phyloP scores from a whole-genome alignment of 2,888 invertebrate species.

The Ophion slaviceki region DNA sequence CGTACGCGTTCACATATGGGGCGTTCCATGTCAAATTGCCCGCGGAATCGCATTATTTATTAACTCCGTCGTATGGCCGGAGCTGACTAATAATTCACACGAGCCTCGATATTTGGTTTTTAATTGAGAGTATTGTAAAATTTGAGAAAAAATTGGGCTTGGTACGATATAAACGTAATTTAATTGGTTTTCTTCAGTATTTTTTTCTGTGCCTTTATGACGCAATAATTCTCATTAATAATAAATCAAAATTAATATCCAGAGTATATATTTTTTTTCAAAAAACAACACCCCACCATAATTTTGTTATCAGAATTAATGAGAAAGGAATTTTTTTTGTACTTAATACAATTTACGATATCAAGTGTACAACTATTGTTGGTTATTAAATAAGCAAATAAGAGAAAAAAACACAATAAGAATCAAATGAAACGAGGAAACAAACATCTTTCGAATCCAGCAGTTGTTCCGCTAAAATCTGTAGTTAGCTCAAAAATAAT shows the following conservation, averaged over 20 bases:
- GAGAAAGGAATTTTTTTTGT: too few species aligned
- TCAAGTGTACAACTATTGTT: neutral
- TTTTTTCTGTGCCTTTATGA: neutral
- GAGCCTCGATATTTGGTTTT: neutral
- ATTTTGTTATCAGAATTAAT: neutral
- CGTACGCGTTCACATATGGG: conserved; percentile 15
- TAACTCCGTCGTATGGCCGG: too few species aligned
- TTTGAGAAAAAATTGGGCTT: neutral
- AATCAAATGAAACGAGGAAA: too few species aligned
- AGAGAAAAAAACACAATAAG: neutral
- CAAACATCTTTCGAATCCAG: too few species aligned
- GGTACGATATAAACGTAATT: neutral
- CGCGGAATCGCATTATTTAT: neutral
- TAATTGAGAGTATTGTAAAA: neutral
- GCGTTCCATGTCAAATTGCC: neutral
- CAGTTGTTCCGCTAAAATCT: too few species aligned
- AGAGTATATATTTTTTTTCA: neutral
- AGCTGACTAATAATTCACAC: too few species aligned
- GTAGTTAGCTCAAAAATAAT: neutral
- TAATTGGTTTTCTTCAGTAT: neutral
- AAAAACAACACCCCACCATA: neutral
- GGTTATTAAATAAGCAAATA: neutral
- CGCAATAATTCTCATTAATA: neutral
- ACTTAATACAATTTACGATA: too few species aligned
- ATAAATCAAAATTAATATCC: neutral